These are phyloP conservation scores for Eueremaeus valkanovi DNA, from an alignment of 2,888 invertebrate species.

Conservation along the genomic window DNA sequence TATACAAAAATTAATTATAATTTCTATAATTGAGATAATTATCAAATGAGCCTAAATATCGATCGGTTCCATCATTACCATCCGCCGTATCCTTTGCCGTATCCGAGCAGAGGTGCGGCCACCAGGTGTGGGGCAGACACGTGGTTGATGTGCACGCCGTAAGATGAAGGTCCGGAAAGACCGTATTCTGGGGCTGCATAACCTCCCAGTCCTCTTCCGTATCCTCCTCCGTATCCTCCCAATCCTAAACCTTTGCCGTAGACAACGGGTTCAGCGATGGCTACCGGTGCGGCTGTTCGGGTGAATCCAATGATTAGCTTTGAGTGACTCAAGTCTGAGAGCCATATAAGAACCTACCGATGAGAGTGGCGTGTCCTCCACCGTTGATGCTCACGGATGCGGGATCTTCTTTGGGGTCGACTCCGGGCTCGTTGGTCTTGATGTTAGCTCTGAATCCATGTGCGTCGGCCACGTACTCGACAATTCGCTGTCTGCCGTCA, in stretches of 20 bases:
- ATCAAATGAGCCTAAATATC: background rate
- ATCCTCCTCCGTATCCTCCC: background rate
- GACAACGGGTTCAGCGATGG: conserved; percentile 5
- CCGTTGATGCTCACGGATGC: conserved; percentile 42
- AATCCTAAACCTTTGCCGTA: background rate
- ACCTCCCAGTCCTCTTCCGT: background rate
- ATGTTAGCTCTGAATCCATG: conserved; percentile 45
- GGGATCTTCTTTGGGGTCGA: conserved; percentile 43
- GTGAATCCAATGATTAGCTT: no score
- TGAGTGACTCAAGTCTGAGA: no score
- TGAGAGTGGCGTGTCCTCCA: no score
- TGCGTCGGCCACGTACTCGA: conserved; percentile 45
- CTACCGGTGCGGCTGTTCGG: no score
- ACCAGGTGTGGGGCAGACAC: background rate
- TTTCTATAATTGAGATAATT: background rate
- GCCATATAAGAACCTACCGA: no score
- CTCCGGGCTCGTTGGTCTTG: conserved; percentile 45
- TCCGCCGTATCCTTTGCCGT: background rate
- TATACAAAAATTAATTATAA: background rate
- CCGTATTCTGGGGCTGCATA: no score
- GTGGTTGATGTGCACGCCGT: background rate
- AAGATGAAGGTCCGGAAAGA: no score
- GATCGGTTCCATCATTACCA: background rate
- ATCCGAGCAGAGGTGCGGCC: background rate
- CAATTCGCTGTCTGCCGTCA: conserved; percentile 44